phyloP scores from a whole-genome alignment of 1,140 invertebrate species.

The Branchinecta lindahli region DNA sequence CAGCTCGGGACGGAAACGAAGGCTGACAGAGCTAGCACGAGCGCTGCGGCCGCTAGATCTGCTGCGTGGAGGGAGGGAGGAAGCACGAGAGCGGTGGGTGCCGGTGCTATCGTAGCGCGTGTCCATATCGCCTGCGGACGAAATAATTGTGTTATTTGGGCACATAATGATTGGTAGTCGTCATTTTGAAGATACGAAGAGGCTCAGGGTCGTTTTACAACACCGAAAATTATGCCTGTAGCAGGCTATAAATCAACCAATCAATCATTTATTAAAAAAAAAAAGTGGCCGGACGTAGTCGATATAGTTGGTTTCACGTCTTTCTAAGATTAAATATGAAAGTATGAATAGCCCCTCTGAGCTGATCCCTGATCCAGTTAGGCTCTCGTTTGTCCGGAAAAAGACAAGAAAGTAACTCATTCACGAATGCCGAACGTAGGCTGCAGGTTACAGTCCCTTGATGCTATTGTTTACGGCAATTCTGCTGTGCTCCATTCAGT shows the following conservation, averaged over 20 bases:
- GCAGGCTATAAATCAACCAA: too few species aligned
- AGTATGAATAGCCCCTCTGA: too few species aligned
- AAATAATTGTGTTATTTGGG: neutral
- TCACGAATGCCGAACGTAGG: too few species aligned
- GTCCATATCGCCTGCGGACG: slow-evolving; percentile 19
- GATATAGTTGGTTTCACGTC: too few species aligned
- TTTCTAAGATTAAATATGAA: neutral
- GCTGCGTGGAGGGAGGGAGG: neutral
- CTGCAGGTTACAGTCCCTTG: too few species aligned
- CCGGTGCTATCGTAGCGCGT: slow-evolving; percentile 17
- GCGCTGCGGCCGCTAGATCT: neutral
- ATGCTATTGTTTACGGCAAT: too few species aligned
- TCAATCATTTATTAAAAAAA: too few species aligned
- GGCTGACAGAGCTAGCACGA: neutral
- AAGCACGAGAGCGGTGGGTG: neutral
- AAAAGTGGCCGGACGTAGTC: too few species aligned
- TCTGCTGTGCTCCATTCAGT: too few species aligned
- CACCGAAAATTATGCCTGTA: neutral
- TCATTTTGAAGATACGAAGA: neutral
- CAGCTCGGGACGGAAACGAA: slow-evolving; percentile 16
- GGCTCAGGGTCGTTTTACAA: neutral
- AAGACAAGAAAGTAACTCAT: too few species aligned
- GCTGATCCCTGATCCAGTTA: too few species aligned
- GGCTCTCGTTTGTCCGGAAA: too few species aligned
- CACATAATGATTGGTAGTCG: neutral